These are phyloP conservation scores for Erinaceus europaeus DNA, from an alignment of 2,113 vertebrate species.

Conservation along the genomic window DNA sequence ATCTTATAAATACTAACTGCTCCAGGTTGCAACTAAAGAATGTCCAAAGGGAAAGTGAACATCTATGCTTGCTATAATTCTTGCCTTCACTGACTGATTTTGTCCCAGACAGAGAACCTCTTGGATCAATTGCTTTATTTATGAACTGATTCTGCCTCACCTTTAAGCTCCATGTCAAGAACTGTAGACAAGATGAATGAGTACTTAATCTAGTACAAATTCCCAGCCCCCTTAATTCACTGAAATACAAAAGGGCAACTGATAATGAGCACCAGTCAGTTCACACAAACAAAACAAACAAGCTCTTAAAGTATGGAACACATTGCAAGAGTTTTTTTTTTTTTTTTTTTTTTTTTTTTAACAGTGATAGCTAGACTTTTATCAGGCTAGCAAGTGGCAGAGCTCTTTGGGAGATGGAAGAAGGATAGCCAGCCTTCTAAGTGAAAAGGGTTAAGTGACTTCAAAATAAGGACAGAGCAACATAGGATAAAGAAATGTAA, in stretches of 20 bases:
- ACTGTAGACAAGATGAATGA: not conserved
- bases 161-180: conserved; percentile 9
- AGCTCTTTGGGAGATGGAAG: not conserved
- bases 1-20: not conserved
- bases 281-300: not conserved
- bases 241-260: not conserved
- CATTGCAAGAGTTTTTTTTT: not conserved
- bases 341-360: too few species aligned
- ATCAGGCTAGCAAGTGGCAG: not conserved
- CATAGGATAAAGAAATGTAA: not conserved
- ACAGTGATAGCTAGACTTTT: not conserved
- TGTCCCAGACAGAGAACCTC: not conserved
- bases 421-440: not conserved
- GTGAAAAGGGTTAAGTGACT: not conserved
- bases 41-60: not conserved
- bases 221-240: not conserved
- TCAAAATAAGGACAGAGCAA: not conserved
- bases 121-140: not conserved
- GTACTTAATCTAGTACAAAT: not conserved
- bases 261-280: not conserved
- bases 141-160: conserved; percentile 9
- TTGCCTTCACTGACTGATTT: not conserved
- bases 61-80: not conserved
- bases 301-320: not conserved
- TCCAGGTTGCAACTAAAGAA: not conserved